Evolutionary conservation across 2,797 vertebrate species (phyloP).

Genomic region (Tragelaphus eurycerus): DNA sequence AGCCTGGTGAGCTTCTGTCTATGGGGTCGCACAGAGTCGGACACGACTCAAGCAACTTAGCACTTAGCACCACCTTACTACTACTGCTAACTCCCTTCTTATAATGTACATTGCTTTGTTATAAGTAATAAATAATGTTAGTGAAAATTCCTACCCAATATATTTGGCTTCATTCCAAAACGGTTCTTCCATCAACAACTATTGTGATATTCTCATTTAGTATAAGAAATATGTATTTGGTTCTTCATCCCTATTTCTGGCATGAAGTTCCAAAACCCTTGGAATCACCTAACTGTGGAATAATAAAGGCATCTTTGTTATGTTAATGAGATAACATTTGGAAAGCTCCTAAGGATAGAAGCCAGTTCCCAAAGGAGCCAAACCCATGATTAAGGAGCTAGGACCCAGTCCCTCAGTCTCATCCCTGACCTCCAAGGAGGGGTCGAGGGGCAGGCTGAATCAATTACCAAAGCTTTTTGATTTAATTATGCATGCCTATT

Average conservation of each 20-base stretch:
- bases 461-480: not conserved
- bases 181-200: not conserved
- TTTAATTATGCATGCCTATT: not conserved
- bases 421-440: not conserved
- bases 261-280: not conserved
- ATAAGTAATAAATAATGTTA: not conserved
- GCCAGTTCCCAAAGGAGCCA: not conserved
- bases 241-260: not conserved
- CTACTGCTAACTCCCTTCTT: not conserved
- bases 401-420: not conserved
- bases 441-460: not conserved
- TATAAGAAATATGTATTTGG: not conserved
- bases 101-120: not conserved
- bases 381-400: not conserved
- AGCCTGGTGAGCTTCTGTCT: too few relatives aligned
- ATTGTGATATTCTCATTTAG: not conserved
- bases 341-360: not conserved
- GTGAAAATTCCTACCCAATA: not conserved
- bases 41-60: too few relatives aligned
- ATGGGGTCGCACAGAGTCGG: too few relatives aligned
- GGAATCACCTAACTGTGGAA: not conserved
- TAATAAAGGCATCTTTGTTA: not conserved
- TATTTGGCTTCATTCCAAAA: not conserved
- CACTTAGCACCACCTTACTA: not conserved
- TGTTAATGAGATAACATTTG: not conserved